Percentiles rank a stretch among this genome's conserved stretches.
These are phyloP conservation scores for Rhea americana DNA, from an alignment of 2,113 vertebrate genomes.

Conservation along the genomic window DNA sequence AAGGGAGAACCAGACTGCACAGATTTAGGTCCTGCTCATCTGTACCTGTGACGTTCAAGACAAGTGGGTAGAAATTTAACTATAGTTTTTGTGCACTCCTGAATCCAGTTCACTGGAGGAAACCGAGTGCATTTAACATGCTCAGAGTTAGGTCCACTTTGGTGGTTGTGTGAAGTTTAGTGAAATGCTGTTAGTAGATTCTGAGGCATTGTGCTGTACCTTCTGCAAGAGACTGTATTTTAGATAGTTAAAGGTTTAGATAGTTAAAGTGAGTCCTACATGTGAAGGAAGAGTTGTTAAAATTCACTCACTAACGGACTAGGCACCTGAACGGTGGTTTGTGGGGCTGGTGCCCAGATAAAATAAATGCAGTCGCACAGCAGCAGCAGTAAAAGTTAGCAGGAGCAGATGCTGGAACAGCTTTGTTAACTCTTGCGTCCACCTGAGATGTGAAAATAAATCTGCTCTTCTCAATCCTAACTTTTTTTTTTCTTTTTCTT, in stretches of 20 bases:
- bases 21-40: not conserved
- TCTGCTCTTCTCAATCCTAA: not conserved
- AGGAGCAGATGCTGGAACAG: not conserved
- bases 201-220: not conserved
- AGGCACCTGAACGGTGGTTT: fast-evolving
- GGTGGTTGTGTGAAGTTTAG: not conserved
- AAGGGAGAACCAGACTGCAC: not conserved
- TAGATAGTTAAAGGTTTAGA: not conserved
- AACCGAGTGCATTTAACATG: not conserved
- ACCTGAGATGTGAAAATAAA: not conserved
- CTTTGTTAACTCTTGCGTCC: not conserved
- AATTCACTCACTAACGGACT: not conserved
- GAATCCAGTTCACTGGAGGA: not conserved
- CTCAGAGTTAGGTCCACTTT: not conserved
- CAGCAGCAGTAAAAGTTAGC: not conserved
- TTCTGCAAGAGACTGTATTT: not conserved
- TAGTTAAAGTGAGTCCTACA: not conserved
- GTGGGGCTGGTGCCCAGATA: not conserved
- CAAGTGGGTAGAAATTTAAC: not conserved
- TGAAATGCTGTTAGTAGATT: not conserved
- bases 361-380: not conserved
- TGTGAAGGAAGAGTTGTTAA: not conserved
- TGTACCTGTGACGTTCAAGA: not conserved
- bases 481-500: not conserved
- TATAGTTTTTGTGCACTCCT: not conserved